phyloP scores from a whole-genome alignment of 2,888 invertebrate species.

The Hydrotaea cyrtoneurina region DNA sequence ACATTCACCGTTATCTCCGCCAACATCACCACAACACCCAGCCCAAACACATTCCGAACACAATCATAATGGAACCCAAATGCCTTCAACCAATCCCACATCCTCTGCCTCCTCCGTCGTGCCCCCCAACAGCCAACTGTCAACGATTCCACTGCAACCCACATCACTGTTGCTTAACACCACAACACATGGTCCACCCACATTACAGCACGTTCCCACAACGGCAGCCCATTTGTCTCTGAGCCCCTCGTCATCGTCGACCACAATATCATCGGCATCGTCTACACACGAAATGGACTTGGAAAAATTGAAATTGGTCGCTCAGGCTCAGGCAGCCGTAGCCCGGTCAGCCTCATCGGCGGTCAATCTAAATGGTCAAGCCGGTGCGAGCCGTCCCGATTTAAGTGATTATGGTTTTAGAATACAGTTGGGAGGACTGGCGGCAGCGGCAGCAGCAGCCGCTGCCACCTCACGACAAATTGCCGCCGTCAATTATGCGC shows the following conservation, averaged over 20 bases:
- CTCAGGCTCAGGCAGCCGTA: constrained; percentile 75
- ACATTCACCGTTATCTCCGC: constrained; percentile 76
- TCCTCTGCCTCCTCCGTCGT: constrained; percentile 8
- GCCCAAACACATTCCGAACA: constrained; percentile 68
- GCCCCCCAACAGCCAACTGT: constrained; percentile 53
- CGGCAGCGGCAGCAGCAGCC: constrained; percentile 79
- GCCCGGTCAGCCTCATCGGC: constrained; percentile 70
- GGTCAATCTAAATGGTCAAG: constrained; percentile 63
- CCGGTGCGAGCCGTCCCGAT: constrained; percentile 74
- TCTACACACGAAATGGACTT: constrained; percentile 77
- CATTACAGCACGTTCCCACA: constrained; percentile 40
- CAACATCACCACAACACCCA: constrained; percentile 73
- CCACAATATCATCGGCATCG: constrained; percentile 58
- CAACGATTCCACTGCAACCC: constrained; percentile 69
- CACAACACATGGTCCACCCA: constrained; percentile 47
- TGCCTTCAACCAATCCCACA: constrained; percentile 60
- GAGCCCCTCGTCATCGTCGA: constrained; percentile 67
- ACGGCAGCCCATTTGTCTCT: constrained; percentile 57
- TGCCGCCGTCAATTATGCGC: constrained; percentile 79
- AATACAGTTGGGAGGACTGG: constrained; percentile 81
- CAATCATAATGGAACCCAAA: constrained; percentile 44
- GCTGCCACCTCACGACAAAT: constrained; percentile 78
- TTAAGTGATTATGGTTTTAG: constrained; percentile 81
- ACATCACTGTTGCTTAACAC: constrained; percentile 65
- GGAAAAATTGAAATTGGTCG: constrained; percentile 80